These are phyloP conservation scores for Malthinus seriepunctatus DNA, from an alignment of 2,888 invertebrate genomes.

Conservation along the genomic window DNA sequence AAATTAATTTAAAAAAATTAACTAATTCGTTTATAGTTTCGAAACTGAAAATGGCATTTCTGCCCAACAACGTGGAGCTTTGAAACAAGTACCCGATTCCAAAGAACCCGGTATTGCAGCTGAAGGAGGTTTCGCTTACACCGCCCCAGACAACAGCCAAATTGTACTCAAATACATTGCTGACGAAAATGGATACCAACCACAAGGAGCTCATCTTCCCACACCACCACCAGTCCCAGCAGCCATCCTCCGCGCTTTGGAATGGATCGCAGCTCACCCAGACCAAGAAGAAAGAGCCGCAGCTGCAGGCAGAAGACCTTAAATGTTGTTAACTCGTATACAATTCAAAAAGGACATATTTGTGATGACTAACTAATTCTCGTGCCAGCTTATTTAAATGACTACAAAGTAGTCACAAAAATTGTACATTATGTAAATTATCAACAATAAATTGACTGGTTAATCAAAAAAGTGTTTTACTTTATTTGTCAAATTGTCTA, in stretches of 20 bases:
- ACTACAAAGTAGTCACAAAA: constrained; percentile 28
- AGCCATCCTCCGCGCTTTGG: constrained; percentile 70
- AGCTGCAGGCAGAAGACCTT: neutral
- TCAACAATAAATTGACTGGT: constrained; percentile 26
- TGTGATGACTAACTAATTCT: constrained; percentile 24
- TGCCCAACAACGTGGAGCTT: constrained; percentile 62
- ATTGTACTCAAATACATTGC: constrained; percentile 65
- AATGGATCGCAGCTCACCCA: constrained; percentile 66
- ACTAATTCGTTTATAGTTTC: constrained; percentile 50
- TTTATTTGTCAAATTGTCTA: neutral
- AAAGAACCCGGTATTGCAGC: constrained; percentile 53
- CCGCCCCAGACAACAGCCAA: constrained; percentile 65
- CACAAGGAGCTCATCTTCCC: constrained; percentile 56
- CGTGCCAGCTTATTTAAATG: constrained; percentile 18
- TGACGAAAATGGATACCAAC: constrained; percentile 72
- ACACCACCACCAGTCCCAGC: constrained; percentile 70
- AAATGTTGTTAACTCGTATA: constrained; percentile 4
- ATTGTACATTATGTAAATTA: constrained; percentile 21
- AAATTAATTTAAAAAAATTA: no score
- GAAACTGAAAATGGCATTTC: constrained; percentile 68
- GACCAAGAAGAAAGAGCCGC: constrained; percentile 8
- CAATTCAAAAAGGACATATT: neutral
- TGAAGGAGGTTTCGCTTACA: constrained; percentile 60
- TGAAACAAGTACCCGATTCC: constrained; percentile 36
- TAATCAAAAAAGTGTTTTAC: neutral